Evolutionary conservation across 1,140 invertebrate species (phyloP).

Genomic region (Polyergus mexicanus): DNA sequence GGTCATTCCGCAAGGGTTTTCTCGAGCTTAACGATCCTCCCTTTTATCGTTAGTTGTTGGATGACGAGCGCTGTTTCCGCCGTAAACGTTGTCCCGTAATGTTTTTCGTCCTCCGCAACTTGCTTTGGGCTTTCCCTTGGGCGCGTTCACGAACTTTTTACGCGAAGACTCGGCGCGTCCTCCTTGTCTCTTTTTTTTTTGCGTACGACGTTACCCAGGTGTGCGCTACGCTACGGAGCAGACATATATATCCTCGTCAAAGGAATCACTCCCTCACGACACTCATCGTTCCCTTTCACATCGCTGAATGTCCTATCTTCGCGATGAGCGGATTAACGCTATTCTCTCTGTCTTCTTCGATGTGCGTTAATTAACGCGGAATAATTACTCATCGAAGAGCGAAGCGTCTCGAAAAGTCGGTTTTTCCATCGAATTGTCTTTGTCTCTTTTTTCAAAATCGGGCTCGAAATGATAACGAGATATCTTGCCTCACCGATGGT

Average conservation of each 20-base stretch:
- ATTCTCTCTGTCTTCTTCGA: not conserved
- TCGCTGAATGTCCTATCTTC: not conserved
- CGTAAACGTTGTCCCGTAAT: conserved; percentile 47
- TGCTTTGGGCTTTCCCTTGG: not conserved
- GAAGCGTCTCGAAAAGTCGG: not conserved
- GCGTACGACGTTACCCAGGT: conserved; percentile 15
- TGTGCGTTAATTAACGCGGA: conserved; percentile 66
- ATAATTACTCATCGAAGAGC: conserved; percentile 63
- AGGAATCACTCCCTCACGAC: conserved; percentile 11
- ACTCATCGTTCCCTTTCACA: not conserved
- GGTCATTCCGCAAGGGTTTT: conserved; percentile 33
- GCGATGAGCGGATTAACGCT: conserved; percentile 1
- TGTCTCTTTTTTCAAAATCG: not conserved
- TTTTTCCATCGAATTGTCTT: not conserved
- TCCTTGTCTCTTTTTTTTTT: not conserved
- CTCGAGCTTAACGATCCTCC: conserved; percentile 41
- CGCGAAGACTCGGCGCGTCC: conserved; percentile 3
- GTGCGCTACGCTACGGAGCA: not conserved
- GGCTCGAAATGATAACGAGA: not conserved
- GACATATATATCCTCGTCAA: conserved; percentile 27
- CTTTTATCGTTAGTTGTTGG: conserved; percentile 58
- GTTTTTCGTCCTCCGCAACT: conserved; percentile 45
- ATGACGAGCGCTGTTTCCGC: conserved; percentile 25
- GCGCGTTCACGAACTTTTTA: conserved; percentile 36
- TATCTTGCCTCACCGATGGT: not conserved